phyloP scores from a whole-genome alignment of 2,888 invertebrate species.

The Melinaea menophilus region DNA sequence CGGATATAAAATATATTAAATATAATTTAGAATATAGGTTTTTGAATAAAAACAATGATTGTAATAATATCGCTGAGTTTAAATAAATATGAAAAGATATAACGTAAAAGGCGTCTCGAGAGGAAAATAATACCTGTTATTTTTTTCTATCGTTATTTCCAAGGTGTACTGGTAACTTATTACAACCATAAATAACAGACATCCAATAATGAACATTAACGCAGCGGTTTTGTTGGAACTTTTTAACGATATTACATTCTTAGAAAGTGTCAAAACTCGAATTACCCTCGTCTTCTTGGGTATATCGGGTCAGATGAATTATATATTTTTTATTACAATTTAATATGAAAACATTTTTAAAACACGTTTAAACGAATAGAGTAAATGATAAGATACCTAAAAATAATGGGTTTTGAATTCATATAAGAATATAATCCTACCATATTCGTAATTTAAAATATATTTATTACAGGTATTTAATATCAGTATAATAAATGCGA shows the following conservation, averaged over 20 bases:
- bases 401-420: too few relatives aligned
- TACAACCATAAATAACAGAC: slow-evolving; percentile 38
- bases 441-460: too few relatives aligned
- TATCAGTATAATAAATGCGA: too few relatives aligned
- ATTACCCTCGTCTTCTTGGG: slow-evolving; percentile 30
- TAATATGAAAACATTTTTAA: too few relatives aligned
- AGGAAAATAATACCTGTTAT: slow-evolving; percentile 25
- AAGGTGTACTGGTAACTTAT: slow-evolving; percentile 39
- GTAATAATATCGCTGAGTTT: too few relatives aligned
- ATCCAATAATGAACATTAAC: slow-evolving; percentile 40
- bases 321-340: not conserved
- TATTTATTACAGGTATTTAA: too few relatives aligned
- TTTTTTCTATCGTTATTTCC: slow-evolving; percentile 29
- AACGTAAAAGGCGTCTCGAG: slow-evolving; percentile 17
- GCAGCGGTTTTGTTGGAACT: slow-evolving; percentile 30
- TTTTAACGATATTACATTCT: slow-evolving; percentile 35
- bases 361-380: too few relatives aligned
- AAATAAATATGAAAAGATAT: too few relatives aligned
- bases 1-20: too few relatives aligned
- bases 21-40: not conserved
- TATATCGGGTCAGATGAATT: not conserved
- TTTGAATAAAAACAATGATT: too few relatives aligned
- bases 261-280: slow-evolving; percentile 38
- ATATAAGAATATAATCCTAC: too few relatives aligned
- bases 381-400: too few relatives aligned